These are phyloP conservation scores for Ammodytes dubius DNA, from an alignment of 2,113 vertebrate genomes.

Conservation along the genomic window DNA sequence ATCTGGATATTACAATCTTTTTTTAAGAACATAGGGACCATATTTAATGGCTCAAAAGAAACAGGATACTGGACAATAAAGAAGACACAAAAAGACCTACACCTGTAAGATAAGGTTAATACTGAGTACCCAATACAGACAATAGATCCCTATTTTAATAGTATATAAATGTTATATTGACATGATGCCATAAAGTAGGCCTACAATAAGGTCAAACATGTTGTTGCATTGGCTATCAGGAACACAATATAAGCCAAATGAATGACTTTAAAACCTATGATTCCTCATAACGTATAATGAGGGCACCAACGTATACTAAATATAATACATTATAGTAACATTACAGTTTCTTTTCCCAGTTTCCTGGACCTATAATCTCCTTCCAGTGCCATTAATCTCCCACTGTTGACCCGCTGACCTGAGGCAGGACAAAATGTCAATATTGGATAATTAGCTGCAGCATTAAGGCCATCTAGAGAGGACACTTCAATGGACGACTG, in stretches of 20 bases:
- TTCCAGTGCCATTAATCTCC: slow-evolving; percentile 70
- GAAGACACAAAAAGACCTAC: background rate
- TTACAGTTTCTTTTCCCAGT: slow-evolving; percentile 8
- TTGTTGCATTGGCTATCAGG: background rate
- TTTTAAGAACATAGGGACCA: slow-evolving; percentile 16
- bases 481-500: slow-evolving; percentile 52
- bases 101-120: background rate
- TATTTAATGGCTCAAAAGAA: background rate
- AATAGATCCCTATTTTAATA: slow-evolving; percentile 7
- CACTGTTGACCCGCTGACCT: slow-evolving; percentile 72
- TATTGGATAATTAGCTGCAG: slow-evolving; percentile 73
- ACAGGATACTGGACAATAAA: slow-evolving; percentile 4
- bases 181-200: background rate
- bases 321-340: background rate
- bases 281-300: background rate
- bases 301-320: background rate
- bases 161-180: background rate
- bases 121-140: background rate
- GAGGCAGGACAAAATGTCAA: slow-evolving; percentile 78
- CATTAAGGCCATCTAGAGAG: slow-evolving; percentile 63
- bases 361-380: slow-evolving; percentile 32
- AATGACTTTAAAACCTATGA: background rate
- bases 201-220: background rate
- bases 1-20: background rate
- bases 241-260: background rate